These are phyloP conservation scores for Oncorhynchus kisutch DNA, from an alignment of 2,113 vertebrate species.

Conservation along the genomic window DNA sequence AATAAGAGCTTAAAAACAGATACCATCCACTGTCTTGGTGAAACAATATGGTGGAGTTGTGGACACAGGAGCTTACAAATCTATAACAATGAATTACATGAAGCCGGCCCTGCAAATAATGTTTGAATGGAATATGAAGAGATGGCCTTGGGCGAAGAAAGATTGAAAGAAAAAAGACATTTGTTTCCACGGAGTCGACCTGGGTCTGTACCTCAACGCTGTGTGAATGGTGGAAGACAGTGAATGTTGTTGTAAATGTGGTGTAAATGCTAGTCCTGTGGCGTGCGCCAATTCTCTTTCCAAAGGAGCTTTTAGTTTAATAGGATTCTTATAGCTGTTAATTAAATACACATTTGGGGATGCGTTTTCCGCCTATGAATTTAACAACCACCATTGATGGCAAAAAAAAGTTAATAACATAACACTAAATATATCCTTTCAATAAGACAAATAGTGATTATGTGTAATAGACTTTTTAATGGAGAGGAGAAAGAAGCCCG, in stretches of 20 bases:
- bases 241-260: too few relatives aligned
- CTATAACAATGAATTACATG: constrained; percentile 50
- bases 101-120: constrained; percentile 48
- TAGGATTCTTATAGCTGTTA: constrained; percentile 58
- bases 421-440: constrained; percentile 36
- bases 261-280: constrained; percentile 23
- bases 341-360: constrained; percentile 59
- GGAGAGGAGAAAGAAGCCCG: constrained; percentile 10
- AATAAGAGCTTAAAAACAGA: constrained; percentile 49
- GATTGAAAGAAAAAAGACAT: constrained; percentile 30
- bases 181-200: constrained; percentile 20
- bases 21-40: constrained; percentile 29
- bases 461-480: constrained; percentile 29
- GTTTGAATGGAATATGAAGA: constrained; percentile 50
- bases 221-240: background rate
- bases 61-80: constrained; percentile 14
- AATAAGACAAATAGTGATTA: constrained; percentile 35
- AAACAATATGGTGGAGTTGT: constrained; percentile 36
- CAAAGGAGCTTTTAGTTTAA: constrained; percentile 50
- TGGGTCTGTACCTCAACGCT: constrained; percentile 21
- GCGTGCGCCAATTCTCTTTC: constrained; percentile 29
- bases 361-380: constrained; percentile 39
- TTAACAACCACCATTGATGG: constrained; percentile 37
- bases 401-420: constrained; percentile 28
- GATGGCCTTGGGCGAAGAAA: constrained; percentile 31